These are phyloP conservation scores for Todus mexicanus DNA, from an alignment of 2,797 vertebrate species.

Conservation along the genomic window DNA sequence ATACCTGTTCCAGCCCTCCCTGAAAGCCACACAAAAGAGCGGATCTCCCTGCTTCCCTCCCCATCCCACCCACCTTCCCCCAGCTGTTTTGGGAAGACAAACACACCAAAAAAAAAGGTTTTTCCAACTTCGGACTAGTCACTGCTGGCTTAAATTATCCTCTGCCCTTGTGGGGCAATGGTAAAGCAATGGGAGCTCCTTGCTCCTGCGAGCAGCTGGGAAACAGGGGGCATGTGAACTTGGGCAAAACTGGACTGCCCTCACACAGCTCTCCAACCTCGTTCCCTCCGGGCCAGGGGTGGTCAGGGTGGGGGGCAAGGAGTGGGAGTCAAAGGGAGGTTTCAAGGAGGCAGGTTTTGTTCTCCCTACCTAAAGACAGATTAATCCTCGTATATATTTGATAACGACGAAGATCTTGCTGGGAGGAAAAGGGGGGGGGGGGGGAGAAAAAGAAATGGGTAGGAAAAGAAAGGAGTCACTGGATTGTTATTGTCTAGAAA, in stretches of 20 bases:
- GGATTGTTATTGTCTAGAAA: conserved; percentile 58
- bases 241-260: background rate
- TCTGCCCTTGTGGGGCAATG: background rate
- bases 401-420: conserved; percentile 39
- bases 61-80: no score
- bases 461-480: conserved; percentile 31
- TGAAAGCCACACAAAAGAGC: background rate
- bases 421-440: conserved; percentile 4
- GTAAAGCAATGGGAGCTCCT: background rate
- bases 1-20: background rate
- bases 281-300: background rate
- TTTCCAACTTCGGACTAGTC: conserved; percentile 5
- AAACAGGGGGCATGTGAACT: background rate
- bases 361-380: conserved; percentile 53
- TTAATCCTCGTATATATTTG: conserved; percentile 3
- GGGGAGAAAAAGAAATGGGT: background rate
- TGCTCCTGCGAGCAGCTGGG: background rate
- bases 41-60: no score
- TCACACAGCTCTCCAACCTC: background rate
- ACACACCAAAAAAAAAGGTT: background rate
- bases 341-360: conserved; percentile 17
- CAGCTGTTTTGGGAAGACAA: background rate
- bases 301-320: background rate
- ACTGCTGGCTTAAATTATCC: background rate
- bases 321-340: background rate